Base-by-base conservation (phyloP, 1,140 invertebrate genomes). In the Oscheius sp. region DNA sequence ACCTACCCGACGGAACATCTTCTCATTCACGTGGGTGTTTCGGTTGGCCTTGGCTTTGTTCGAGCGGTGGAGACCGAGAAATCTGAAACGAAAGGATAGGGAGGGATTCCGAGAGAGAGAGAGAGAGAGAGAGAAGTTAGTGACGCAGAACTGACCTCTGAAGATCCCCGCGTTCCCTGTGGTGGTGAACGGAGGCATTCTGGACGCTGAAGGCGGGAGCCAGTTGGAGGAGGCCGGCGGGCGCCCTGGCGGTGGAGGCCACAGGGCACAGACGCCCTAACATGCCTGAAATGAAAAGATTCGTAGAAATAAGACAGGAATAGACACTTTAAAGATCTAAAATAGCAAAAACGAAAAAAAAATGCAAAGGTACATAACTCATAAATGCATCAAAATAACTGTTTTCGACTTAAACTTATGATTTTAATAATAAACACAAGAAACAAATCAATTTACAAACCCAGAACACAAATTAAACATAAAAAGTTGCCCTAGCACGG, bases 21-120 rank as follows among this genome's bases (percentile, higher is more conserved):
- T 68, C 46, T 84, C 82, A 67, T 83, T 84, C 15, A 77, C 29
- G 49, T 83, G 83, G 0, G 82, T 83, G 67, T 83, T 81, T 70
- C 82, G 38, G 68, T 83, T 84, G 0, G 82, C 80, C 68, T 77
- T 74, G 28, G 59, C 38, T 42, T 73, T 58, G 58, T 83, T 82
- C 10, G 76, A 78, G 23, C 81, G 65, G n/a, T 62, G 34, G 23
- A 78, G 38, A n/a, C 81, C 81, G 4, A 81, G 59, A 49, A 81
- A 83, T 62, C 63, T 35, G 49, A 13, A 55, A 55, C 15, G 49
- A 55, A 20, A 4, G 4, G 7, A 7, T 7, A 13, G n/a, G n/a
- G n/a, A n/a, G n/a, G n/a, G n/a, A n/a, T n/a, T n/a, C n/a, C n/a
- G n/a, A n/a, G n/a, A n/a, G n/a, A n/a, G n/a, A n/a, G n/a, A n/a